These are phyloP conservation scores for Mus pahari DNA, from an alignment of 2,113 vertebrate species.

Conservation along the genomic window DNA sequence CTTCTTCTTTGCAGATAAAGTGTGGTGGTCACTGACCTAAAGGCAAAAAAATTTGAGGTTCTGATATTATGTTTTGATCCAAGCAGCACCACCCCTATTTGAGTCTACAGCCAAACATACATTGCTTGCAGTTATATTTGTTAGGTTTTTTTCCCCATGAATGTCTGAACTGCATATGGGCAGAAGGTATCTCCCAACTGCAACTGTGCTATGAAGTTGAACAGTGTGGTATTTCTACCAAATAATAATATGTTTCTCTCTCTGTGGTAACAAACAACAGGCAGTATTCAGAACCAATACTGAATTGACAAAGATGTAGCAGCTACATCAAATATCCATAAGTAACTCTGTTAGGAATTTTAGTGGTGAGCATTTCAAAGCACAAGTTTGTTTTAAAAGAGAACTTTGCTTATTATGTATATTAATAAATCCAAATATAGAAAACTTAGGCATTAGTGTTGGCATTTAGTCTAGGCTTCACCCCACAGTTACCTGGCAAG, in stretches of 20 bases:
- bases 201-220: conserved; percentile 70
- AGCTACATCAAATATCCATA: not conserved
- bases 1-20: not conserved
- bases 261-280: not conserved
- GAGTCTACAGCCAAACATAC: not conserved
- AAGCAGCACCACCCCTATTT: not conserved
- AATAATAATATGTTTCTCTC: conserved; percentile 74
- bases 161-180: conserved; percentile 69
- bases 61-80: not conserved
- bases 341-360: not conserved
- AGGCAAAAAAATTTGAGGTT: conserved; percentile 28
- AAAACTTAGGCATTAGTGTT: conserved; percentile 38
- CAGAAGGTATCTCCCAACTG: conserved; percentile 58
- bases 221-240: conserved; percentile 71
- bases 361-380: conserved; percentile 13
- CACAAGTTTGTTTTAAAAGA: conserved; percentile 24
- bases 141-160: conserved; percentile 74
- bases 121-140: conserved; percentile 55
- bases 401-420: not conserved
- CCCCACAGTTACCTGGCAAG: too few relatives aligned
- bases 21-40: not conserved
- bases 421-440: not conserved
- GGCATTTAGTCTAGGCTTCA: too few relatives aligned
- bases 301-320: conserved; percentile 63
- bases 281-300: conserved; percentile 53